These are phyloP conservation scores for Pegea sp. DNA, from an alignment of 23 tunicate species.

Conservation along the genomic window DNA sequence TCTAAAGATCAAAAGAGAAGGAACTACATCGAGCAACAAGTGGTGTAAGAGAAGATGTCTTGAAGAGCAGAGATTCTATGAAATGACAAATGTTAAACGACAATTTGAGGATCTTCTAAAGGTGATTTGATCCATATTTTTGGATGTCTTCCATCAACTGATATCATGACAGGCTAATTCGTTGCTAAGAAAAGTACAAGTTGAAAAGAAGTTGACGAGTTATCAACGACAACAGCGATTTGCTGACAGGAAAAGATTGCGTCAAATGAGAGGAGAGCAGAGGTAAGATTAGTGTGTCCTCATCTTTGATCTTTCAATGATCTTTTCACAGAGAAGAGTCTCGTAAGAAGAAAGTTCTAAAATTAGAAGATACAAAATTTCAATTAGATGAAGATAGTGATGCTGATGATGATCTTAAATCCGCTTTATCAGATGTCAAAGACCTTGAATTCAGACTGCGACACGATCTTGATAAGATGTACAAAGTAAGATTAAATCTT, in stretches of 20 bases:
- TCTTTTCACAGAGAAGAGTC: conserved; percentile 9
- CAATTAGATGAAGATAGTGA: conserved; percentile 13
- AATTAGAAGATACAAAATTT: conserved; percentile 23
- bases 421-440: conserved; percentile 31
- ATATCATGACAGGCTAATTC: conserved; percentile 25
- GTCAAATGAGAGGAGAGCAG: conserved; percentile 48
- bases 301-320: background rate
- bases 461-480: conserved; percentile 42
- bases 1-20: conserved; percentile 44
- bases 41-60: conserved; percentile 92
- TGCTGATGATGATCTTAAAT: conserved; percentile 5
- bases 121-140: conserved; percentile 1
- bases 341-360: conserved; percentile 33
- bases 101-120: conserved; percentile 60
- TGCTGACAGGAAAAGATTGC: conserved; percentile 44
- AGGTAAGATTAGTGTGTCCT: too few species aligned
- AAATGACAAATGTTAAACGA: conserved; percentile 70
- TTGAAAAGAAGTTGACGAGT: conserved; percentile 26
- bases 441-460: conserved; percentile 52
- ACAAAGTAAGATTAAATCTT: conserved; percentile 7
- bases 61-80: conserved; percentile 95
- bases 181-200: conserved; percentile 18
- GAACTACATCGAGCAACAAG: conserved; percentile 29
- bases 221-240: conserved; percentile 38
- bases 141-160: too few species aligned